These are phyloP conservation scores for Mesorhabditis belari DNA, from an alignment of 2,888 invertebrate genomes.

Conservation along the genomic window DNA sequence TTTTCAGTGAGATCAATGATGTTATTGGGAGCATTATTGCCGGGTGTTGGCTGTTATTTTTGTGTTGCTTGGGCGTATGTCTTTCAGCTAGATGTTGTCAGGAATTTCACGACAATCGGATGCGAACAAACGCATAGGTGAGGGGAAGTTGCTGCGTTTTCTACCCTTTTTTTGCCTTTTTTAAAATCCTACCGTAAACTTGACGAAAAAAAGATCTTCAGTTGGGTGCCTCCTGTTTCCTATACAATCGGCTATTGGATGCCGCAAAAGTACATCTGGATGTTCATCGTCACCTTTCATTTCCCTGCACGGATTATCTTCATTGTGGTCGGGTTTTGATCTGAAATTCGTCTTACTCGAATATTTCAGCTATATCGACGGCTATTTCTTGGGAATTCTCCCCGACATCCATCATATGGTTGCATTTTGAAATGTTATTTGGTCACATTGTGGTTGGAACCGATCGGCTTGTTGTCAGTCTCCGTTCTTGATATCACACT, in stretches of 20 bases:
- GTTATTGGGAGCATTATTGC: constrained; percentile 41
- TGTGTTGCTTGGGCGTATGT: constrained; percentile 46
- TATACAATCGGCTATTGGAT: constrained; percentile 51
- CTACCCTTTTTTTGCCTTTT: not conserved
- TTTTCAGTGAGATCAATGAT: constrained; percentile 29
- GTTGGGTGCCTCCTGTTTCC: constrained; percentile 46
- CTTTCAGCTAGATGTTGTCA: constrained; percentile 34
- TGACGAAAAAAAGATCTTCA: constrained; percentile 13
- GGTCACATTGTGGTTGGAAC: constrained; percentile 27
- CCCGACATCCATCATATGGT: constrained; percentile 18
- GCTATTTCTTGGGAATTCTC: constrained; percentile 22
- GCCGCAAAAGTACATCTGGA: constrained; percentile 48
- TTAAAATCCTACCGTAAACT: not conserved
- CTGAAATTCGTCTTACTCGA: not conserved
- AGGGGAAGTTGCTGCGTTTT: no score
- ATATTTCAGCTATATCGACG: constrained; percentile 26
- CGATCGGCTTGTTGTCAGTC: constrained; percentile 33
- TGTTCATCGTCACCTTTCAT: constrained; percentile 44
- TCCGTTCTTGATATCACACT: constrained; percentile 48
- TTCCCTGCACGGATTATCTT: constrained; percentile 44
- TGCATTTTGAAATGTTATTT: constrained; percentile 16
- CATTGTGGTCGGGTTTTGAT: constrained; percentile 23
- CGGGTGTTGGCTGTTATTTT: constrained; percentile 48
- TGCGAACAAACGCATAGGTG: not conserved
- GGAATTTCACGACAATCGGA: not conserved